Percentiles rank a stretch among this genome's conserved stretches.
Evolutionary conservation across 53 echinoderm and acorn worm species (phyloP).

Genomic region (Pentamera pediparva): DNA sequence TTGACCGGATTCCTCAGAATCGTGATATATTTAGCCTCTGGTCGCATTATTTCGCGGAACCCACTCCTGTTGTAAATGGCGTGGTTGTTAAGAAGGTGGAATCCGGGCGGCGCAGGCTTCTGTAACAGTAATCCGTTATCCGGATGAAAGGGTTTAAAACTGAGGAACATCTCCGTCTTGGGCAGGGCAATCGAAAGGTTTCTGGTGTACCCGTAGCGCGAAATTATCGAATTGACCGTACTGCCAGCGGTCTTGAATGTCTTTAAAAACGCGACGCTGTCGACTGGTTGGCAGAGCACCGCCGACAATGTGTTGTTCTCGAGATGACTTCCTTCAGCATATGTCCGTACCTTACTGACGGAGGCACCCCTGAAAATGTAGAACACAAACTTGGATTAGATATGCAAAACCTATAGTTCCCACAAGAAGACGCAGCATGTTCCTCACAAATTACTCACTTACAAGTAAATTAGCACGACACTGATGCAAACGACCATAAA

Average conservation of each 20-base stretch:
- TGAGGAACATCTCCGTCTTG: neutral
- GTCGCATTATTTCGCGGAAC: conserved; percentile 52
- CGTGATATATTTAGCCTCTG: conserved; percentile 53
- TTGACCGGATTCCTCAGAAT: conserved; percentile 38
- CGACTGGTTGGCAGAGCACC: conserved; percentile 1
- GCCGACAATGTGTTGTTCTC: no score
- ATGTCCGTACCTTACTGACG: no score
- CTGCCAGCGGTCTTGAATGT: conserved; percentile 55
- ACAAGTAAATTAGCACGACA: no score
- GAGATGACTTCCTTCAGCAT: no score
- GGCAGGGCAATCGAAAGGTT: conserved; percentile 38
- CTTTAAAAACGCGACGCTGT: conserved; percentile 35
- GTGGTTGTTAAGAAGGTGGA: conserved; percentile 52
- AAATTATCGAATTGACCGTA: conserved; percentile 39
- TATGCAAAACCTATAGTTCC: no score
- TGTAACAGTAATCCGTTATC: neutral
- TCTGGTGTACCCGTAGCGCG: conserved; percentile 35
- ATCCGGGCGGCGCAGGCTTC: neutral
- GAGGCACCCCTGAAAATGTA: no score
- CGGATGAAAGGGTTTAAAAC: neutral
- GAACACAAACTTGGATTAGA: no score
- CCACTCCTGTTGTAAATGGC: conserved; percentile 50
- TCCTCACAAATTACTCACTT: no score
- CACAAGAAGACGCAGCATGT: no score
- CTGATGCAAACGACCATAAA: no score